Conservation (phyloP, 2,888 invertebrate species). For the Drosophila lutescens region DNA sequence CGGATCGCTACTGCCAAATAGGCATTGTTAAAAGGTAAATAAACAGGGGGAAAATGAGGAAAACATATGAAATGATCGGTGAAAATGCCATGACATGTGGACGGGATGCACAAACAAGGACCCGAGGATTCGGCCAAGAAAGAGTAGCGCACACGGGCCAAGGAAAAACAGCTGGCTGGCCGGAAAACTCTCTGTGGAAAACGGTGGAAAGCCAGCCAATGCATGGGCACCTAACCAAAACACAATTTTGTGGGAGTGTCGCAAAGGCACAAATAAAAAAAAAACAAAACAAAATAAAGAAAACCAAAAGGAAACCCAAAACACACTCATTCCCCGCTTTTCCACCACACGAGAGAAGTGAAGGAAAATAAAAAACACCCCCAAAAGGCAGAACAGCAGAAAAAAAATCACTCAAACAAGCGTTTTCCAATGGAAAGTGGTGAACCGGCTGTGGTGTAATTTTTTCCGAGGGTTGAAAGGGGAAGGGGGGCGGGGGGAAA, state of each 20-base stretch:
- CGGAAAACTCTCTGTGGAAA: slow-evolving; percentile 16
- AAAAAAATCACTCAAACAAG: slow-evolving; percentile 72
- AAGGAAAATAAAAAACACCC: slow-evolving; percentile 14
- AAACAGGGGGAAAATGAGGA: slow-evolving; percentile 2
- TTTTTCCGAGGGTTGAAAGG: slow-evolving; percentile 36
- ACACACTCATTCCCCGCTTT: slow-evolving; percentile 41
- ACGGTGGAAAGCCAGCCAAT: slow-evolving; percentile 55
- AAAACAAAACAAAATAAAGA: not conserved
- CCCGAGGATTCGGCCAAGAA: slow-evolving; percentile 15
- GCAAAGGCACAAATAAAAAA: slow-evolving; percentile 44
- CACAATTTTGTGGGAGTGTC: slow-evolving; percentile 77
- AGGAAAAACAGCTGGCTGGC: slow-evolving; percentile 29
- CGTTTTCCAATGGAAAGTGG: slow-evolving; percentile 61
- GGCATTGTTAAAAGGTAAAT: slow-evolving; percentile 26
- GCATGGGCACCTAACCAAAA: slow-evolving; percentile 51
- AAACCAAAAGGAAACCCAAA: slow-evolving; percentile 27
- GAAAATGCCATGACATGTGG: slow-evolving; percentile 22
- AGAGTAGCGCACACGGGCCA: slow-evolving; percentile 39
- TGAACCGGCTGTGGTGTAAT: slow-evolving; percentile 44
- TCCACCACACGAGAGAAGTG: slow-evolving; percentile 22
- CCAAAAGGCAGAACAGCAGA: slow-evolving; percentile 29
- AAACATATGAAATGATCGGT: slow-evolving; percentile 20
- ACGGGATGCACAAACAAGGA: not conserved
- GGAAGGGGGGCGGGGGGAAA: not conserved
- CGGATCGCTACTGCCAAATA: slow-evolving; percentile 30